These are phyloP conservation scores for Sebastes vulpes DNA, from an alignment of 2,797 vertebrate species.

Conservation along the genomic window DNA sequence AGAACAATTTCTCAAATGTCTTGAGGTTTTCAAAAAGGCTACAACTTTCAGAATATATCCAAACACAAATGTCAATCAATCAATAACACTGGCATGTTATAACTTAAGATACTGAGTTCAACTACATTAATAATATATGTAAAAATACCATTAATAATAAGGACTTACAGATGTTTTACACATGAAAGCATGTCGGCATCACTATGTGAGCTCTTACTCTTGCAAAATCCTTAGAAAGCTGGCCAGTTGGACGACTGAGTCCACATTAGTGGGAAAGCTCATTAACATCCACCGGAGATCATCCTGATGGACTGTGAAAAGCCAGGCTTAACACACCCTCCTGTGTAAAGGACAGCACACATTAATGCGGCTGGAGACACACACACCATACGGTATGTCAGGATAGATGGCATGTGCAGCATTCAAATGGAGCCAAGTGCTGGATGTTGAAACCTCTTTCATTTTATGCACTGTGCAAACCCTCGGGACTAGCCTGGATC, in stretches of 20 bases:
- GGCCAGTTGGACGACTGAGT: constrained; percentile 68
- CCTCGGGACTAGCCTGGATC: neutral
- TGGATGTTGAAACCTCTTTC: neutral
- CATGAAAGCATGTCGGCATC: constrained; percentile 23
- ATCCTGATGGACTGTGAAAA: constrained; percentile 81
- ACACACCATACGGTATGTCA: constrained; percentile 9
- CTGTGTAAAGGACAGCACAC: constrained; percentile 53
- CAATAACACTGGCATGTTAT: neutral
- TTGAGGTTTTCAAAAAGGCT: neutral
- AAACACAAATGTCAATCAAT: neutral
- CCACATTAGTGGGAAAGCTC: constrained; percentile 77
- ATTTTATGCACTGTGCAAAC: neutral
- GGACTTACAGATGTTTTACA: constrained; percentile 26
- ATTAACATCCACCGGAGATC: constrained; percentile 77
- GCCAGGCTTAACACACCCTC: constrained; percentile 77
- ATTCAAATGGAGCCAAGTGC: constrained; percentile 17
- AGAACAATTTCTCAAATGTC: neutral
- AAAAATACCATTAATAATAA: neutral
- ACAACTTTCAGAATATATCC: too few species aligned
- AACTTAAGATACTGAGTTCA: neutral
- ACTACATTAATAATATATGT: neutral
- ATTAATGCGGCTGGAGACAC: constrained; percentile 45
- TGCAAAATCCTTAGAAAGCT: constrained; percentile 73
- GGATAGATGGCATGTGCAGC: constrained; percentile 15
- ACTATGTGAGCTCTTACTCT: constrained; percentile 18